These are phyloP conservation scores for Melopsittacus undulatus DNA, from an alignment of 2,797 vertebrate genomes.

Conservation along the genomic window DNA sequence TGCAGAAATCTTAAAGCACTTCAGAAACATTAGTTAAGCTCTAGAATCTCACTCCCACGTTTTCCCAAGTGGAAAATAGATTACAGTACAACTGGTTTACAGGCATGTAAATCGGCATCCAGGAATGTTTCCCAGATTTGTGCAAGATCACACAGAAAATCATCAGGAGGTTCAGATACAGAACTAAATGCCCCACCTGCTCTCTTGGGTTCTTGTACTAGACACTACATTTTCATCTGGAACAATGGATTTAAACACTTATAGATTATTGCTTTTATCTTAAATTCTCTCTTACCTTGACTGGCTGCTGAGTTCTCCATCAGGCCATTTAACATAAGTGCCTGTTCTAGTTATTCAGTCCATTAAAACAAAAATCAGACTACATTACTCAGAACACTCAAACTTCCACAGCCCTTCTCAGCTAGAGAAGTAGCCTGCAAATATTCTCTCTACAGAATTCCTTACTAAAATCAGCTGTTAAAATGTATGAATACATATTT, in stretches of 20 bases:
- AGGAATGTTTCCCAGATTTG: not conserved
- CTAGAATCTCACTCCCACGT: not conserved
- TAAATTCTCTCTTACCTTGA: not conserved
- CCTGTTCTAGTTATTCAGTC: slow-evolving; percentile 45
- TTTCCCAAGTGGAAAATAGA: slow-evolving; percentile 19
- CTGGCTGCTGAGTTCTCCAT: not conserved
- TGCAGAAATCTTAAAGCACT: not conserved
- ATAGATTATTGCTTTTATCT: slow-evolving; percentile 22
- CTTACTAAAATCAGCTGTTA: not conserved
- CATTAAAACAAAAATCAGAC: slow-evolving; percentile 61
- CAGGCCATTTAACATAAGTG: slow-evolving; percentile 38
- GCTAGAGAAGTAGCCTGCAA: not conserved
- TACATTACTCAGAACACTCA: slow-evolving; percentile 59
- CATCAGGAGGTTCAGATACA: not conserved
- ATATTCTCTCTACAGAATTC: not conserved
- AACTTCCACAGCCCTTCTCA: not conserved
- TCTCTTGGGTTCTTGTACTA: not conserved
- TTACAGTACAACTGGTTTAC: not conserved
- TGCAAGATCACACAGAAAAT: not conserved
- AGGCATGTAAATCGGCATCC: not conserved
- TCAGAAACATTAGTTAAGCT: not conserved
- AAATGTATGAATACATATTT: not conserved
- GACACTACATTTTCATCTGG: not conserved
- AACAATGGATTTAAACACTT: slow-evolving; percentile 1
- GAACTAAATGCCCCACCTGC: not conserved